These are phyloP conservation scores for Sturnira hondurensis DNA, from an alignment of 2,113 vertebrate genomes.

Conservation along the genomic window DNA sequence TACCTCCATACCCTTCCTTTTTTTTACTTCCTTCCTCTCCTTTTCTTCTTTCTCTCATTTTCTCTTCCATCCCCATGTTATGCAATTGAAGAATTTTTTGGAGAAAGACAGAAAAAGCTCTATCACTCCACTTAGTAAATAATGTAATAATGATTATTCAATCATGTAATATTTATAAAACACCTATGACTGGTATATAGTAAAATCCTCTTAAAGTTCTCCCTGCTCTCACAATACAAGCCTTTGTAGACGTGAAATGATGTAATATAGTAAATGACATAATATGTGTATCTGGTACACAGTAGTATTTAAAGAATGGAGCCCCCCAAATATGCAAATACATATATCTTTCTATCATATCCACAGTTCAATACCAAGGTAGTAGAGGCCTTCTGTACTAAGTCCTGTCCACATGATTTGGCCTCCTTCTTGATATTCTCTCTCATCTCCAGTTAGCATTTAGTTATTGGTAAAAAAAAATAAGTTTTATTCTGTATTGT, in stretches of 20 bases:
- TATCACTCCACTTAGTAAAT: not conserved
- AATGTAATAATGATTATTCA: not conserved
- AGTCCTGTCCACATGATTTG: not conserved
- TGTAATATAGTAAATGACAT: not conserved
- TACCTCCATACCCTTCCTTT: not conserved
- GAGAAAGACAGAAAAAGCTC: not conserved
- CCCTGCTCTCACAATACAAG: not conserved
- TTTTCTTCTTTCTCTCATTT: fast-evolving
- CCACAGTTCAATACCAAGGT: not conserved
- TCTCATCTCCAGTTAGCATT: not conserved
- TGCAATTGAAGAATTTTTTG: not conserved
- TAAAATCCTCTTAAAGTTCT: not conserved
- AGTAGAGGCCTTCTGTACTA: not conserved
- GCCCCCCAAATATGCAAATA: fast-evolving
- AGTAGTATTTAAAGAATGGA: not conserved
- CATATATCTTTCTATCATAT: not conserved
- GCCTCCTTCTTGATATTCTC: not conserved
- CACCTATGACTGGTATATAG: not conserved
- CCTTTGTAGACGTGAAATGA: not conserved
- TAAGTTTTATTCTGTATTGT: not conserved
- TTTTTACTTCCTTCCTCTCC: fast-evolving
- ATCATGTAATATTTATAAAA: not conserved
- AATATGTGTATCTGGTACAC: not conserved
- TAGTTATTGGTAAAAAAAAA: not conserved
- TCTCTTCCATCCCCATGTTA: not conserved